phyloP scores from a whole-genome alignment of 2,888 invertebrate genomes.

The Diogma glabrata region DNA sequence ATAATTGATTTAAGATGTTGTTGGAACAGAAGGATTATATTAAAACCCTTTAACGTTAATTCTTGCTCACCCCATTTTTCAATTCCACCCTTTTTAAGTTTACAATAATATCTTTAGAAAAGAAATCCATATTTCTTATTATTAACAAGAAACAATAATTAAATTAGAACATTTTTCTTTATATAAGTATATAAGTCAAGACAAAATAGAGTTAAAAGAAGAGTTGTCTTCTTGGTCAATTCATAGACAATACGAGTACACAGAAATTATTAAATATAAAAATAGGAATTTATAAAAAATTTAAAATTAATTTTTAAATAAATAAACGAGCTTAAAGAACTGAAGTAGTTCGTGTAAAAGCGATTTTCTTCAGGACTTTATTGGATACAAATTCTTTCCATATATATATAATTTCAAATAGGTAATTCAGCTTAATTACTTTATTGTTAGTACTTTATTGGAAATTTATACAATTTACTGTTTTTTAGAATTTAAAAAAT shows the following conservation, averaged over 20 bases:
- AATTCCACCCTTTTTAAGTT: too few relatives aligned
- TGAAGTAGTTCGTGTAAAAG: constrained; percentile 13
- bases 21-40: too few relatives aligned
- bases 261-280: constrained; percentile 6
- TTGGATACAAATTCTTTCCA: neutral
- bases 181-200: constrained; percentile 7
- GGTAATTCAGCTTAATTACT: neutral
- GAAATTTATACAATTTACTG: neutral
- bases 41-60: too few relatives aligned
- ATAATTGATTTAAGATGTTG: too few relatives aligned
- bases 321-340: too few relatives aligned
- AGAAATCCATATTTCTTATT: too few relatives aligned
- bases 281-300: too few relatives aligned
- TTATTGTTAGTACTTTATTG: constrained; percentile 11
- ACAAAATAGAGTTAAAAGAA: constrained; percentile 1
- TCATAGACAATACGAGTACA: neutral
- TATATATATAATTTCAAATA: too few relatives aligned
- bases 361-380: constrained; percentile 13
- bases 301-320: neutral
- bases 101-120: too few relatives aligned
- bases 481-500: neutral
- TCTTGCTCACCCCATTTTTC: too few relatives aligned
- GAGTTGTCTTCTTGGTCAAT: constrained; percentile 13
- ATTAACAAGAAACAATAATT: too few relatives aligned
- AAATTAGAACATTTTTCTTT: too few relatives aligned